Conservation (phyloP, 2,888 invertebrate species). For the Lysandra coridon region DNA sequence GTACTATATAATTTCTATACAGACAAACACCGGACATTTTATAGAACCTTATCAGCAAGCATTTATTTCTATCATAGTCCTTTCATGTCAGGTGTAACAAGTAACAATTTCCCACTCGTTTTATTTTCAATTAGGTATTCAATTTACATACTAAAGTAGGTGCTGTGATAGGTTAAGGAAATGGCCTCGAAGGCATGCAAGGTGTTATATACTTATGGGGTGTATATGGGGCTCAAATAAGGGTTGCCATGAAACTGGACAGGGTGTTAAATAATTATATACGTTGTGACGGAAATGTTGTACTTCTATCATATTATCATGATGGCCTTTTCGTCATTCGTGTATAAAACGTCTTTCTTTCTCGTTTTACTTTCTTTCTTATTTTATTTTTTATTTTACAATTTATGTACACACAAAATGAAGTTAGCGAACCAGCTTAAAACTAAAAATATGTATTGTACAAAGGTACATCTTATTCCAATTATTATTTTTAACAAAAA, state of each 20-base stretch:
- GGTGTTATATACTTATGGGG: conserved; percentile 15
- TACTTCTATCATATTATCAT: background rate
- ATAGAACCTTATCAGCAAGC: background rate
- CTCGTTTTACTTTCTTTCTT: too few species aligned
- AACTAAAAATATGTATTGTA: too few species aligned
- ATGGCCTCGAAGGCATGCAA: conserved; percentile 40
- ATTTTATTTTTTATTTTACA: too few species aligned
- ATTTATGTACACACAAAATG: too few species aligned
- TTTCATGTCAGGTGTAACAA: conserved; percentile 31
- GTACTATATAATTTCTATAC: background rate
- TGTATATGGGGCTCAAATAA: conserved; percentile 1
- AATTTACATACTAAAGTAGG: conserved; percentile 41
- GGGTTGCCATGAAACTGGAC: background rate
- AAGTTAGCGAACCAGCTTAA: too few species aligned
- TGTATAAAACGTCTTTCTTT: too few species aligned
- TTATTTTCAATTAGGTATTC: conserved; percentile 40
- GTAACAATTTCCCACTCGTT: conserved; percentile 39
- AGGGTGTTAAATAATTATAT: conserved; percentile 11
- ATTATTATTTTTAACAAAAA: too few species aligned
- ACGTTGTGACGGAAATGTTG: background rate
- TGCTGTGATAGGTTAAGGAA: conserved; percentile 40
- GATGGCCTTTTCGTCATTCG: too few species aligned
- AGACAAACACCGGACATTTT: background rate
- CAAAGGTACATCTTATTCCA: too few species aligned
- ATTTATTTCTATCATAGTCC: background rate